Base-by-base conservation (phyloP, 2,113 vertebrate genomes). In the Myotis lucifugus region DNA sequence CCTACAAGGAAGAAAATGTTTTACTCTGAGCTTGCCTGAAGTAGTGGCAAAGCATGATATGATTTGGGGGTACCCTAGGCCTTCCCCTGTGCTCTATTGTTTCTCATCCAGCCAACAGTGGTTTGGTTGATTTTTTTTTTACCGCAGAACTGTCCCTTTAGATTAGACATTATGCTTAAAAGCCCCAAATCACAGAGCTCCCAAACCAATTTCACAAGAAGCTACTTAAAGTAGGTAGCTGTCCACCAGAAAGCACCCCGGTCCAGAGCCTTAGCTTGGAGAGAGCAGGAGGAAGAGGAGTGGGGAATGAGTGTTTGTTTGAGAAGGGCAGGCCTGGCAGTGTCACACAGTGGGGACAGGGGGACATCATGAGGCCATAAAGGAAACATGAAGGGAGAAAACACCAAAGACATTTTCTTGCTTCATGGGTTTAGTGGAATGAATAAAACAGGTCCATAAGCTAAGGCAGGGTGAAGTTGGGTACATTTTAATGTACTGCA, bases 291-390 rank as follows among this genome's bases (percentile, higher is more conserved):
- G 19, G 48, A 27, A 34, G 32, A 59, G 18, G 32, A n/a, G 23
- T 70, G 34, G 25, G 29, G 0, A 23, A 10, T 46, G 74, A 70
- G 13, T 6, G 1, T 14, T 12, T 59, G 3, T 50, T 3, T n/a
- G 74, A 23, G 6, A 37, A 67, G 12, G 17, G 27, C 6, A 25
- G 37, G 12, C 6, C 32, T 67, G 2, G 4, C 23, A 3, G 13
- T 29, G 54, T 9, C 25, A 32, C 3, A 1, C 2, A 59, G 17
- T 32, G 6, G 19, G 18, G 11, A 2, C 0, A 0, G 32, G 59
- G 61, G 77, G 19, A 21, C 70, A 48, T n/a, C 27, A 14, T 4
- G 3, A 69, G 67, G 72, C 3, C n/a, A 34, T 54, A 64, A 79
- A 59, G 7, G n/a, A 84, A 61, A 59, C 18, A 12, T 21, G 70